Conservation (phyloP, 1,140 invertebrate species). For the Pseudomyrmex gracilis region DNA sequence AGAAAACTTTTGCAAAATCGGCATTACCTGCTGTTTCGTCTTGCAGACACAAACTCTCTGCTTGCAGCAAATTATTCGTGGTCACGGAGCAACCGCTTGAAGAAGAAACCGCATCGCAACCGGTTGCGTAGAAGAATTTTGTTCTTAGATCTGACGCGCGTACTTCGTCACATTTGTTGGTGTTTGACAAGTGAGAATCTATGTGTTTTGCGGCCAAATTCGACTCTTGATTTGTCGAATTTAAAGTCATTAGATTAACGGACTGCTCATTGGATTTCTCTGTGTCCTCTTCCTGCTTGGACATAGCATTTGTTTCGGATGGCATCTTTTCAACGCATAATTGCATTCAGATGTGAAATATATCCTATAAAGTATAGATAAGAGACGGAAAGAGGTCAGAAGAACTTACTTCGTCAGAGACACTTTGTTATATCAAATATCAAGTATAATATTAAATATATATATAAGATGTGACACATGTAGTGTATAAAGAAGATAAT, state of each 20-base stretch:
- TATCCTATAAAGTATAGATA: conserved; percentile 41
- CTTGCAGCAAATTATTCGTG: conserved; percentile 47
- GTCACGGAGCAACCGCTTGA: conserved; percentile 41
- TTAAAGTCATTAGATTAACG: conserved; percentile 67
- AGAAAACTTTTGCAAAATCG: background rate
- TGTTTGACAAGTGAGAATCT: conserved; percentile 65
- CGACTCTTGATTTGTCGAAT: conserved; percentile 64
- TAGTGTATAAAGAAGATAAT: too few relatives aligned
- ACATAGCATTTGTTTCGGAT: conserved; percentile 75
- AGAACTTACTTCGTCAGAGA: background rate
- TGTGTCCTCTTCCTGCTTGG: conserved; percentile 73
- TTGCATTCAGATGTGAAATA: conserved; percentile 18
- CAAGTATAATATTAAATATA: too few relatives aligned
- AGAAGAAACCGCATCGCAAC: conserved; percentile 63
- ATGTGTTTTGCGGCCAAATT: conserved; percentile 60
- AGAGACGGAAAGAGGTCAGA: background rate
- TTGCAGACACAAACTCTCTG: conserved; percentile 5
- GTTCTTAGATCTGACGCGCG: conserved; percentile 55
- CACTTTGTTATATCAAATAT: background rate
- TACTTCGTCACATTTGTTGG: conserved; percentile 64
- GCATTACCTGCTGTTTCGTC: conserved; percentile 19
- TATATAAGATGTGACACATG: too few relatives aligned
- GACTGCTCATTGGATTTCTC: conserved; percentile 72
- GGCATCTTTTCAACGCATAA: conserved; percentile 76
- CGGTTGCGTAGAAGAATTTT: conserved; percentile 69